These are phyloP conservation scores for Ryuthela nishihirai DNA, from an alignment of 2,888 invertebrate genomes.

Conservation along the genomic window DNA sequence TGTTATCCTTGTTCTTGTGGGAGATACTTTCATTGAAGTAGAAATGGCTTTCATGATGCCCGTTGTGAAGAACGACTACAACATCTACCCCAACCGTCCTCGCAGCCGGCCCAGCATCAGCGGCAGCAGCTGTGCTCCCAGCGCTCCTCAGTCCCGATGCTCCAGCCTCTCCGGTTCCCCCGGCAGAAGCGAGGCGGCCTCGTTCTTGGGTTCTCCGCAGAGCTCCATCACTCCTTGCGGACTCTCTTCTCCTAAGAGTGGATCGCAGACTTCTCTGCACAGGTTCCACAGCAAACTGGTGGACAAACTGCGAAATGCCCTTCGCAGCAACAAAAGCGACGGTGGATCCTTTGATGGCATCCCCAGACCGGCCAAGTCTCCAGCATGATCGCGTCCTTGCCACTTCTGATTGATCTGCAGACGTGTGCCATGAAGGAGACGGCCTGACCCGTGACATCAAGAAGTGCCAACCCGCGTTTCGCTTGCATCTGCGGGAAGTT, in stretches of 20 bases:
- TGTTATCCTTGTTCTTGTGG: neutral
- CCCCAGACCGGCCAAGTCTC: neutral
- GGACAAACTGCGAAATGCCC: conserved; percentile 70
- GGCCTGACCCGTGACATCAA: too few relatives aligned
- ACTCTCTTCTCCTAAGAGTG: conserved; percentile 41
- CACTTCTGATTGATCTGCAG: neutral
- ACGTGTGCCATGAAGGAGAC: too few relatives aligned
- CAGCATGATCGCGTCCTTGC: neutral
- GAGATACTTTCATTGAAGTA: neutral
- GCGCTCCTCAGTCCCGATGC: conserved; percentile 13
- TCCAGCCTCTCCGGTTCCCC: conserved; percentile 53
- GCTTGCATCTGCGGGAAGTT: too few relatives aligned
- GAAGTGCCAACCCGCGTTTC: too few relatives aligned
- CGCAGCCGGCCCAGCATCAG: conserved; percentile 51
- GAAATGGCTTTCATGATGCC: conserved; percentile 93
- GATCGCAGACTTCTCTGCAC: conserved; percentile 61
- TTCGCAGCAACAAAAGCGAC: conserved; percentile 58
- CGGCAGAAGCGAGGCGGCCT: conserved; percentile 17
- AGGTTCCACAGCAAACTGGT: conserved; percentile 76
- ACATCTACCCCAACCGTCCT: conserved; percentile 75
- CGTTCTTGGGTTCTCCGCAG: conserved; percentile 19
- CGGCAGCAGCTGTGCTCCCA: conserved; percentile 48
- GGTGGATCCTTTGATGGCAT: neutral
- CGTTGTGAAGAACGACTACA: conserved; percentile 88
- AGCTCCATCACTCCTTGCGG: conserved; percentile 18